phyloP scores from a whole-genome alignment of 2,797 vertebrate species.

The Microctenopoma steveboyesi region DNA sequence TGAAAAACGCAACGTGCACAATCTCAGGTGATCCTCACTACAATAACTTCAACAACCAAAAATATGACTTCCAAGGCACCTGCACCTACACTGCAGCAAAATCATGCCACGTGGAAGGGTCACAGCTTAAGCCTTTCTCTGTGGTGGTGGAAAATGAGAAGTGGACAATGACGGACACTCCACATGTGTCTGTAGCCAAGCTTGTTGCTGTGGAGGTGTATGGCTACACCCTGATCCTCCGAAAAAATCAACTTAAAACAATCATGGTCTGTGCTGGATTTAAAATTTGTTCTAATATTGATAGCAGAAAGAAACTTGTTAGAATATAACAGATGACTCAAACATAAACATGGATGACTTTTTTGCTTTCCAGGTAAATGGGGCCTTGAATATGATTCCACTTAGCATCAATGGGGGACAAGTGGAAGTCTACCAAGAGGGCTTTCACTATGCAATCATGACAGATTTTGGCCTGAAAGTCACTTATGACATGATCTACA shows the following conservation, averaged over 20 bases:
- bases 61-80: constrained; percentile 57
- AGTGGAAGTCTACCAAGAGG: constrained; percentile 61
- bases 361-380: constrained; percentile 60
- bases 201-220: constrained; percentile 58
- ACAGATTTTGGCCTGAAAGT: constrained; percentile 67
- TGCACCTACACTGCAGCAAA: constrained; percentile 61
- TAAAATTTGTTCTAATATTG: neutral
- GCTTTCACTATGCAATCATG: constrained; percentile 40
- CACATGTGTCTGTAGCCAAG: constrained; percentile 45
- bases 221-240: constrained; percentile 40
- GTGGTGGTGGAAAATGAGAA: constrained; percentile 60
- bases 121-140: constrained; percentile 42
- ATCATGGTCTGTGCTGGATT: constrained; percentile 35
- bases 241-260: constrained; percentile 9
- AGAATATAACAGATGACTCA: too few species aligned
- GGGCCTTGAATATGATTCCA: constrained; percentile 51
- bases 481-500: constrained; percentile 63
- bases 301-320: too few species aligned
- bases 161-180: constrained; percentile 1
- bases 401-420: constrained; percentile 36
- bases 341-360: too few species aligned
- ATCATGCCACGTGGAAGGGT: constrained; percentile 28
- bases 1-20: constrained; percentile 36
- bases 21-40: constrained; percentile 61
- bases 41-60: constrained; percentile 40